Base-by-base conservation (phyloP, 2,888 invertebrate genomes). In the Nesidiocoris tenuis region DNA sequence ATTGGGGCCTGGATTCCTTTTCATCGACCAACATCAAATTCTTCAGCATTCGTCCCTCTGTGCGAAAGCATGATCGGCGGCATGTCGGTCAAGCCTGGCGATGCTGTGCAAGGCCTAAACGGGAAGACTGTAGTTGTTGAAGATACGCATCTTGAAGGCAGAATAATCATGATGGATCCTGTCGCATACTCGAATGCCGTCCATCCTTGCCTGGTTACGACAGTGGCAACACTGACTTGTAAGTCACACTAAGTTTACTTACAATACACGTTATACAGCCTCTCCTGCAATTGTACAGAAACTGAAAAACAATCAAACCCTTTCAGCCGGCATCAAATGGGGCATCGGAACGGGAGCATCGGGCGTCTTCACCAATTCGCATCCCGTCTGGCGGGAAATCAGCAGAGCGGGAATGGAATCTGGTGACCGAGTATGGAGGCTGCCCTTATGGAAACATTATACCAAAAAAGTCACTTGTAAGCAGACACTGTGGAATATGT, bases 401-500 rank as follows among this genome's bases (percentile, higher is more conserved):
- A 57, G 56, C 63, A 21, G 57, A 57, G 79, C 78, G 2, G 77
- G 78, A 1, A 24, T 72, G 39, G 75, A 75, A 54, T 75, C 77
- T 1, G 79, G 78, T 55, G 78, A 78, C 59, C 25, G 79, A 55
- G 76, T 78, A 9, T 78, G 79, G 79, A 74, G 78, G 17, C 65
- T 79, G 2, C 79, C 79, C 2, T 65, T 79, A 22, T 79, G 79
- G 79, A 76, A 78, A 63, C 70, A 76, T 75, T 76, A 78, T 74
- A 74, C 74, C 19, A 55, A 55, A 12, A 76, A 77, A 55, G 74
- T 77, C 39, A 77, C 76, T 54, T 67, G 77, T 77, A 76, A 68
- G 39, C 12, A 67, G n/a, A 9, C 19, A 54, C 54, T n/a, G n/a
- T n/a, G n/a, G n/a, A n/a, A n/a, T n/a, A n/a, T n/a, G n/a, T n/a